Base-by-base conservation (phyloP, 1,140 invertebrate genomes). In the Branchinecta lindahli region DNA sequence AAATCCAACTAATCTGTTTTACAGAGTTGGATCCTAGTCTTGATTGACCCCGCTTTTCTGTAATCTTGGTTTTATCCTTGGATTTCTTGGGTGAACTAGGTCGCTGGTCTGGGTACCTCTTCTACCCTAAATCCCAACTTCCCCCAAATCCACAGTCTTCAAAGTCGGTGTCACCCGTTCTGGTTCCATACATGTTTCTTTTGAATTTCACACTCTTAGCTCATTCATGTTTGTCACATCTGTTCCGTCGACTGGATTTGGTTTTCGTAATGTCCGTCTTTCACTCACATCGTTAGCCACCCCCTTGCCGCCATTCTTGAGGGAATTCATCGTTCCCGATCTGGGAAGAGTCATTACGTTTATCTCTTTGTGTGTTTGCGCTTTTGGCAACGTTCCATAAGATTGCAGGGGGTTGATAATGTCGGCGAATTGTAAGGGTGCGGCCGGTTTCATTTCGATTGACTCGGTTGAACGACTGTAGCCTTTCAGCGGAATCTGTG, bases 361-460 rank as follows among this genome's bases (percentile, higher is more conserved):
- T 61, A 61, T 61, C 52, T 61, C 52, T 61, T 61, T 61, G 12
- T 12, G 52, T 20, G 12, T 12, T 20, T 61, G 52, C 18, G 6
- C 18, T 61, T 61, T 61, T 61, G 52, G 52, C 52, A 61, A 20
- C 52, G 52, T 61, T 61, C 52, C 52, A 61, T 61, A 61, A 61
- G 52, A 61, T 61, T 61, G 52, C 12, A 61, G 52, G 18, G 52
- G 52, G 12, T 12, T 61, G 52, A 61, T 61, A 61, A 61, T 61
- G 18, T 61, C 52, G 52, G 52, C 52, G 18, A 61, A 61, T 61
- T 61, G 52, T 12, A 61, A 20, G 52, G 52, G 52, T 4, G 52
- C 52, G 12, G 52, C 52, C 6, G 52, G 52, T 61, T 61, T 61
- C 52, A 61, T 61, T 12, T 61, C 52, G 12, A 61, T 15, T 20